Evolutionary conservation across 1,140 invertebrate genomes (phyloP).

Genomic region (Sycobia sp.): DNA sequence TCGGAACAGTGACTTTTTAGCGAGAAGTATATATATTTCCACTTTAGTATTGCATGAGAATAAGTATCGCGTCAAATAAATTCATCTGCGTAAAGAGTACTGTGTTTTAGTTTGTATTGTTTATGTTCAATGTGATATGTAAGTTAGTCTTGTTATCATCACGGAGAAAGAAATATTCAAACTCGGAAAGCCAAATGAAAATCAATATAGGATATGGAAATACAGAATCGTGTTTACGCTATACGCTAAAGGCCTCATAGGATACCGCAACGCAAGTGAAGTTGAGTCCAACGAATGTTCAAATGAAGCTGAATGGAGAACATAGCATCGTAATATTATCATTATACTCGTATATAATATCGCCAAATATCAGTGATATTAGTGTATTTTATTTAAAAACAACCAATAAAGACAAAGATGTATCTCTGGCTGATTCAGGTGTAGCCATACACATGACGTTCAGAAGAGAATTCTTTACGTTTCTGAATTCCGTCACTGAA

Average conservation of each 20-base stretch:
- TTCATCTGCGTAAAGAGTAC: too few species aligned
- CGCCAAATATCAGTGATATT: too few species aligned
- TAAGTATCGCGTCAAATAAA: too few species aligned
- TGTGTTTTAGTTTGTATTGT: too few species aligned
- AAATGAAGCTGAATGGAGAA: neutral
- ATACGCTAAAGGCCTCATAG: neutral
- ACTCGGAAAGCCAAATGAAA: conserved; percentile 17
- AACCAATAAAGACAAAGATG: neutral
- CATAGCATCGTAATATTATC: neutral
- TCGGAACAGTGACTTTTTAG: too few species aligned
- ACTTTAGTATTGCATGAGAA: too few species aligned
- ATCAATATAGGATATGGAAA: conserved; percentile 8
- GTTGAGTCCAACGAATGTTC: neutral
- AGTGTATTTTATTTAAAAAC: neutral
- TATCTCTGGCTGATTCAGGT: neutral
- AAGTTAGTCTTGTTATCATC: too few species aligned
- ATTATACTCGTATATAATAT: neutral
- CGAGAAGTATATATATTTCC: too few species aligned
- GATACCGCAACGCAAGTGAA: neutral
- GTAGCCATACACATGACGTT: neutral
- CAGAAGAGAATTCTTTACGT: neutral
- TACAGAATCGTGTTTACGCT: conserved; percentile 9
- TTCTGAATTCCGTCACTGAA: neutral
- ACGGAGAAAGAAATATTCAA: conserved; percentile 4
- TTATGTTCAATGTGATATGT: too few species aligned